phyloP scores from a whole-genome alignment of 2,113 vertebrate genomes.

The Pholis gunnellus region DNA sequence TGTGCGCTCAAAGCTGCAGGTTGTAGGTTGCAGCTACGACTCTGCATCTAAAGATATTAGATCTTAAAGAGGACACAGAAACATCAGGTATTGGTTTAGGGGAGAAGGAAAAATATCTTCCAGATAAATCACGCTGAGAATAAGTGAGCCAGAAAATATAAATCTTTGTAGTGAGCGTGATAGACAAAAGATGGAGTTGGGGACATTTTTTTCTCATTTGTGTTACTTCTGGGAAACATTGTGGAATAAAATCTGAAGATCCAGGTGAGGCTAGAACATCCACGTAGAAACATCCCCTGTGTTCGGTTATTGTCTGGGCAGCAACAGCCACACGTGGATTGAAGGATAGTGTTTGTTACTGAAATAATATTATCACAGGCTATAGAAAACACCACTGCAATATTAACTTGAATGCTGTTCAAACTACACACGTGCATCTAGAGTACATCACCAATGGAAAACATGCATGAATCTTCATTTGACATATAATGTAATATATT shows the following conservation, averaged over 20 bases:
- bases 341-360: slow-evolving; percentile 14
- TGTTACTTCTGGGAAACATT: slow-evolving; percentile 15
- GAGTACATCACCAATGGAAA: slow-evolving; percentile 10
- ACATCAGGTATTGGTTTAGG: slow-evolving; percentile 52
- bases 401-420: slow-evolving; percentile 4
- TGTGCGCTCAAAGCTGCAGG: slow-evolving; percentile 10
- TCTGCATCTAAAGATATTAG: slow-evolving; percentile 33
- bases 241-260: slow-evolving; percentile 30
- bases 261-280: slow-evolving; percentile 6
- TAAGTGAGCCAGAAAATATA: slow-evolving; percentile 33
- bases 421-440: slow-evolving; percentile 48
- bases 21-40: slow-evolving; percentile 21
- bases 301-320: slow-evolving; percentile 8
- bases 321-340: slow-evolving; percentile 1
- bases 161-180: slow-evolving; percentile 9
- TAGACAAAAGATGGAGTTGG: slow-evolving; percentile 1
- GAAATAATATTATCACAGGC: background rate
- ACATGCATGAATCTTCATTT: slow-evolving; percentile 30
- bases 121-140: slow-evolving; percentile 24
- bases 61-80: slow-evolving; percentile 42
- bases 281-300: background rate
- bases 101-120: slow-evolving; percentile 21
- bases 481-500: background rate
- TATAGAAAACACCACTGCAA: background rate
- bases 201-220: background rate